A percentile compares a stretch with the other conserved stretches of the same genome.
These are phyloP conservation scores for Nephila pilipes DNA, from an alignment of 1,140 invertebrate genomes.

Conservation along the genomic window DNA sequence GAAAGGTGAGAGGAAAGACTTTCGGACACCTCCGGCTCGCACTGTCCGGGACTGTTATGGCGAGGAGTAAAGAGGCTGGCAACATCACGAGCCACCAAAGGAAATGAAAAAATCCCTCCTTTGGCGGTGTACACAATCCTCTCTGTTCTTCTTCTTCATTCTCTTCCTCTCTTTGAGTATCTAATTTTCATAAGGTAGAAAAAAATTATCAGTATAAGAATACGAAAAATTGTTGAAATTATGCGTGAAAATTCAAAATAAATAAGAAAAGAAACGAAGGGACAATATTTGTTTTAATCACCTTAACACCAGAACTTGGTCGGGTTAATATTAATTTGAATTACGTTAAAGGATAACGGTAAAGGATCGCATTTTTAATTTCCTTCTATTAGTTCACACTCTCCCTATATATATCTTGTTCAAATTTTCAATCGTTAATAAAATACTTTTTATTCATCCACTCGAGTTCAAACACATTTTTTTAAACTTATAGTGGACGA, in stretches of 20 bases:
- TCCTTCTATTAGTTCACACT: accelerated
- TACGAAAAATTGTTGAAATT: neutral
- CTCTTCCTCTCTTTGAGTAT: neutral
- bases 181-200: neutral
- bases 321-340: no score
- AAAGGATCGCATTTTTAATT: no score
- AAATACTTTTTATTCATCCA: no score
- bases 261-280: no score
- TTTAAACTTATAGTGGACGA: no score
- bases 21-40: conserved; percentile 87
- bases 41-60: conserved; percentile 89
- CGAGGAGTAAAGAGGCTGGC: conserved; percentile 88
- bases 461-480: no score
- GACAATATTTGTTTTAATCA: no score
- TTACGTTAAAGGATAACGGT: no score
- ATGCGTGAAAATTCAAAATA: no score
- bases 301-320: no score
- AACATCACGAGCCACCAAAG: conserved; percentile 88
- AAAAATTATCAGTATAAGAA: neutral
- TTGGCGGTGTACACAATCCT: neutral
- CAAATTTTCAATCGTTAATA: no score
- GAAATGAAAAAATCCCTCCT: conserved; percentile 65
- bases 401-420: no score
- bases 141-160: neutral
- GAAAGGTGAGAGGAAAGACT: conserved; percentile 91